phyloP scores from a whole-genome alignment of 2,888 invertebrate species.

The Hydrotaea cyrtoneurina region DNA sequence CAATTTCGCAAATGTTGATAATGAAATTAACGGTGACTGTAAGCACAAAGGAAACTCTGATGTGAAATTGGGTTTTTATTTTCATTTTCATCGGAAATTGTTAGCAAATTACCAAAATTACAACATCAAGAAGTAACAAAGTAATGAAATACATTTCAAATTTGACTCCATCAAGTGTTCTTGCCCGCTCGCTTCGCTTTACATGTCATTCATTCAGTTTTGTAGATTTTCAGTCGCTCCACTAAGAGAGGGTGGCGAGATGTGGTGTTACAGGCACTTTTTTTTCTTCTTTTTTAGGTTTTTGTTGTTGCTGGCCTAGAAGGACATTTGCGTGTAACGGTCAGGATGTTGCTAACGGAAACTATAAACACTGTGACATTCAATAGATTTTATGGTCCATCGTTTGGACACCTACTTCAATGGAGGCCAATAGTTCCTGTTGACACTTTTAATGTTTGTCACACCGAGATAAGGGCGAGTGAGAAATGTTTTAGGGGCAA shows the following conservation, averaged over 20 bases:
- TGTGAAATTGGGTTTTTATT: not conserved
- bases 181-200: not conserved
- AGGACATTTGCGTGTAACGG: not conserved
- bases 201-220: not conserved
- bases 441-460: not conserved
- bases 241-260: too few species aligned
- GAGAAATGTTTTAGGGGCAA: not conserved
- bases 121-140: not conserved
- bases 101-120: slow-evolving; percentile 28
- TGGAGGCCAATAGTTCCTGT: slow-evolving; percentile 4
- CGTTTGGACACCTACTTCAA: not conserved
- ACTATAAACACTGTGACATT: slow-evolving; percentile 15
- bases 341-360: not conserved
- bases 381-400: slow-evolving; percentile 25
- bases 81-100: slow-evolving; percentile 26
- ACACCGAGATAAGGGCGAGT: not conserved
- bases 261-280: not conserved
- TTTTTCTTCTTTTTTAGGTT: not conserved
- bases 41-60: slow-evolving; percentile 1
- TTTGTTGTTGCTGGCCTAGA: not conserved
- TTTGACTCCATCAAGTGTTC: not conserved
- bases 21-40: not conserved
- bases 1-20: not conserved
- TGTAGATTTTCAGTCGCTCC: not conserved
- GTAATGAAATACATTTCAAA: slow-evolving; percentile 12